Evolutionary conservation across 1,140 invertebrate genomes (phyloP), one percentile per base, ranked within the genome.

Genomic region (Hyposmocoma kahamanoa): DNA sequence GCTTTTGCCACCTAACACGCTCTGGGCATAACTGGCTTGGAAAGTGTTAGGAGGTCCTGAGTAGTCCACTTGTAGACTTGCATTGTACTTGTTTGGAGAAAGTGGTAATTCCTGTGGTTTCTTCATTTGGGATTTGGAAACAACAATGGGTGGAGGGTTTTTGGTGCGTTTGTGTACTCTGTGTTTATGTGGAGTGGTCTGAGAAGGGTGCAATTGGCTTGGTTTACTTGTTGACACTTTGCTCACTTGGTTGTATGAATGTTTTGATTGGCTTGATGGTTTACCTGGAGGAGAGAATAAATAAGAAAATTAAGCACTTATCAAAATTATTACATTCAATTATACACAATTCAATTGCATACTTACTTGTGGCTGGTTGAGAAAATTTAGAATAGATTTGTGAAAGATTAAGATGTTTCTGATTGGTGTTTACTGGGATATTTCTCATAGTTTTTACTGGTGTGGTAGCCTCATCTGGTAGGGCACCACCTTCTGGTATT

Each of bases 361-460:
- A 72, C 74, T 69, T 56, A 86, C 82, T 77, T 53, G 75, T 65
- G 13, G 82, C 61, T 24, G 82, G 74, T 58, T 86, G 84, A 43
- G 85, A 83, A 55, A 73, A 86, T 57, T 81, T 85, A 19, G 82
- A 85, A 50, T 87, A 87, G 42, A 85, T 72, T 59, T 86, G 84
- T 44, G 84, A 84, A 47, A 87, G 61, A 56, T 87, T 86, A n/a
- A 84, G 62, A 68, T 86, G 79, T 65, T 84, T 87, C 47, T 87
- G 85, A 61, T 83, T 84, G 19, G 68, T 62, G 50, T 76, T 80
- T 18, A 63, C 56, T 2, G 70, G 74, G 59, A 79, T 78, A 42
- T 78, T 82, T 26, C 76, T 79, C 66, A 80, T 80, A 44, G 74
- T 82, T 61, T 83, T 84, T 0, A 76, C 56, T 22, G 81, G 70